Percentiles rank a stretch among this genome's conserved stretches.
Evolutionary conservation across 2,797 vertebrate genomes (phyloP).

Genomic region (Spea hammondii): DNA sequence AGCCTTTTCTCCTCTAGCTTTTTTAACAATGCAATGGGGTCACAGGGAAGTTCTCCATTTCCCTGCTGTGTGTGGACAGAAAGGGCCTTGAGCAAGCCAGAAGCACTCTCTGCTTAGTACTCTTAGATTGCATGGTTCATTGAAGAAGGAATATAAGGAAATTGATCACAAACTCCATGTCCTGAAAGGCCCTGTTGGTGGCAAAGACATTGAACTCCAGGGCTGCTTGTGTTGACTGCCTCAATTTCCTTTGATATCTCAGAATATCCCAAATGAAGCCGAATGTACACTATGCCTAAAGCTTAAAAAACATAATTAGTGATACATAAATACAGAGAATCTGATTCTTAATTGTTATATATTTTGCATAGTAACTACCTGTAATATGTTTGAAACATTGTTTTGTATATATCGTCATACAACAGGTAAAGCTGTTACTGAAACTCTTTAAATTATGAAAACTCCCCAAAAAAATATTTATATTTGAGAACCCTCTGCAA

Average conservation of each 20-base stretch:
- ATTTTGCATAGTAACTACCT: background rate
- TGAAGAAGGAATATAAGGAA: slow-evolving; percentile 45
- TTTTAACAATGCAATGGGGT: slow-evolving; percentile 29
- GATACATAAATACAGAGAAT: background rate
- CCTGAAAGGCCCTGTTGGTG: slow-evolving; percentile 41
- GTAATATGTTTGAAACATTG: too few relatives aligned
- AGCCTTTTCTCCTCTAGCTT: slow-evolving; percentile 24
- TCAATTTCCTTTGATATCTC: slow-evolving; percentile 30
- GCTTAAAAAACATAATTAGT: slow-evolving; percentile 19
- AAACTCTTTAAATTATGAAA: too few relatives aligned
- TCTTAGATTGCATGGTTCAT: slow-evolving; percentile 39
- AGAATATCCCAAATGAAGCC: slow-evolving; percentile 33
- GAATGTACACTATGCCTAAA: slow-evolving; percentile 9
- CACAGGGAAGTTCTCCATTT: slow-evolving; percentile 33
- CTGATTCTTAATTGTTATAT: background rate
- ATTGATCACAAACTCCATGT: slow-evolving; percentile 47
- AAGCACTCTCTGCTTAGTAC: slow-evolving; percentile 34
- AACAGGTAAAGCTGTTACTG: too few relatives aligned
- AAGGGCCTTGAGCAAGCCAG: slow-evolving; percentile 41
- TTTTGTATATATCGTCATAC: too few relatives aligned
- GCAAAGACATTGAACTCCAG: slow-evolving; percentile 40
- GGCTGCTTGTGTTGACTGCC: slow-evolving; percentile 33
- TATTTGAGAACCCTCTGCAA: too few relatives aligned
- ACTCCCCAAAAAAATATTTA: too few relatives aligned
- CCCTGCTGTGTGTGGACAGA: slow-evolving; percentile 40